These are phyloP conservation scores for Choloepus hoffmanni DNA, from an alignment of 2,113 vertebrate genomes.

Conservation along the genomic window DNA sequence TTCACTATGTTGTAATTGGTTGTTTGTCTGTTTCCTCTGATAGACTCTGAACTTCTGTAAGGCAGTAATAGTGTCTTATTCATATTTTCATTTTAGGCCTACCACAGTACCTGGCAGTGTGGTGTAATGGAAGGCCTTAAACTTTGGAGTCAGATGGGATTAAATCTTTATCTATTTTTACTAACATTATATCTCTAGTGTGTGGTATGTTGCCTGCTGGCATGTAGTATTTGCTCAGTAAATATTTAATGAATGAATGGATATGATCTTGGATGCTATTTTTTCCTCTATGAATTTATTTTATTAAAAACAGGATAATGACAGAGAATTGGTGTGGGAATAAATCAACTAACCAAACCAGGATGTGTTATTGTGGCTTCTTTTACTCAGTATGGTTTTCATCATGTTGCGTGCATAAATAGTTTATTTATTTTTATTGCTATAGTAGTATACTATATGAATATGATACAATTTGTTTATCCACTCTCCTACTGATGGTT, in stretches of 20 bases:
- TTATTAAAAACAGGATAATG: not conserved
- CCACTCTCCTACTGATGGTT: not conserved
- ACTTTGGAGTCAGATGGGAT: not conserved
- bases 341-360: constrained; percentile 23
- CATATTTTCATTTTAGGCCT: not conserved
- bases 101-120: not conserved
- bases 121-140: not conserved
- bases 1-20: not conserved
- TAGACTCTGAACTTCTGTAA: constrained; percentile 31
- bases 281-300: constrained; percentile 43
- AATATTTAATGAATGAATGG: not conserved
- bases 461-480: not conserved
- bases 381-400: not conserved
- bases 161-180: not conserved
- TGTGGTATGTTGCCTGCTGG: not conserved
- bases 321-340: not conserved
- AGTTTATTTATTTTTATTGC: not conserved
- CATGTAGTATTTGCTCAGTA: not conserved
- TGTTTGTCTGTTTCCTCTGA: not conserved
- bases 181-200: not conserved
- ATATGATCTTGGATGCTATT: not conserved
- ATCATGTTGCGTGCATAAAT: not conserved
- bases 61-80: not conserved
- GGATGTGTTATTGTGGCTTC: not conserved
- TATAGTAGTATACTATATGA: not conserved